Evolutionary conservation across 2,888 invertebrate species (phyloP).

Genomic region (Vannuccia rotundouncinata): DNA sequence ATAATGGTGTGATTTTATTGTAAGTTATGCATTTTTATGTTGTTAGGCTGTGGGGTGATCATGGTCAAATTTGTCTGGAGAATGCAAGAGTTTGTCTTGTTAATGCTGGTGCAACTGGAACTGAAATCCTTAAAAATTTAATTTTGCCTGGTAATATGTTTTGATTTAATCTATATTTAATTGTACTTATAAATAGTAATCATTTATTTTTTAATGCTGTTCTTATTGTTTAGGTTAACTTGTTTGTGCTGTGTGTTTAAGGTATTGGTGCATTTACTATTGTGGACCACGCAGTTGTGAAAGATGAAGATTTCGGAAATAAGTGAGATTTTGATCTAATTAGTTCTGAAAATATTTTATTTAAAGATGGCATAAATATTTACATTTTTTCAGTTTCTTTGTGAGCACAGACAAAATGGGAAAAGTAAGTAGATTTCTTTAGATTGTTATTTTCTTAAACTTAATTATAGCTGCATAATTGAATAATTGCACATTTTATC

Average conservation of each 20-base stretch:
- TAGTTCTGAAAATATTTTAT: conserved; percentile 4
- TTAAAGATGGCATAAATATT: conserved; percentile 29
- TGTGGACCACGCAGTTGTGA: conserved; percentile 77
- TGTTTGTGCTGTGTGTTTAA: conserved; percentile 42
- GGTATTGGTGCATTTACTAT: conserved; percentile 66
- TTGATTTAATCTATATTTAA: not conserved
- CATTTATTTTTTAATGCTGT: not conserved
- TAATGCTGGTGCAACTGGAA: conserved; percentile 84
- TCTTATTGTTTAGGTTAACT: conserved; percentile 36
- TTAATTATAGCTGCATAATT: too few species aligned
- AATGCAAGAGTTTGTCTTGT: conserved; percentile 81
- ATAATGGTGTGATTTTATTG: too few species aligned
- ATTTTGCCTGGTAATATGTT: conserved; percentile 71
- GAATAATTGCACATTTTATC: too few species aligned
- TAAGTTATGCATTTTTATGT: too few species aligned
- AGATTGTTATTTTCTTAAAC: too few species aligned
- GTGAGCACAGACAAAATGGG: conserved; percentile 74
- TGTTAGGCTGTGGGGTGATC: conserved; percentile 81
- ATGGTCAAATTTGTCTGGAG: conserved; percentile 84
- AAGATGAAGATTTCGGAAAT: conserved; percentile 82
- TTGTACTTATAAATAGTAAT: conserved; percentile 16
- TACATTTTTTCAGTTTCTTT: conserved; percentile 69
- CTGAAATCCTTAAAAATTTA: conserved; percentile 87
- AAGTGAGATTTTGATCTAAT: conserved; percentile 63
- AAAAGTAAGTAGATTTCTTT: conserved; percentile 50